A percentile compares a stretch with the other conserved stretches of the same genome.
phyloP scores from a whole-genome alignment of 2,113 vertebrate genomes.

The Carollia perspicillata region DNA sequence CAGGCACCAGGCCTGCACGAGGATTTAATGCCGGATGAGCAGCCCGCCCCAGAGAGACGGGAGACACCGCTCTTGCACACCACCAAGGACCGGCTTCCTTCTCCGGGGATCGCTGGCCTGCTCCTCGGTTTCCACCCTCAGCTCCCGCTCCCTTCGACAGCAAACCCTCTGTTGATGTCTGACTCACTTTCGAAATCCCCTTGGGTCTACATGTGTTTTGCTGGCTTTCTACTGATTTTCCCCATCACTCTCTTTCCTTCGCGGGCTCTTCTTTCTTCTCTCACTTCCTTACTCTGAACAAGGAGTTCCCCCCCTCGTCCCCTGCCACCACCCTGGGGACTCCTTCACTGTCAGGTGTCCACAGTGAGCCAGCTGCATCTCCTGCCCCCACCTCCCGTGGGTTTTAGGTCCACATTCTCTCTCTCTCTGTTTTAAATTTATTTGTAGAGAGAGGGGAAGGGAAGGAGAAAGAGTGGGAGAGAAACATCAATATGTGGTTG shows the following conservation, averaged over 20 bases:
- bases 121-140: not conserved
- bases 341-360: not conserved
- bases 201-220: not conserved
- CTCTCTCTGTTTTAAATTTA: too few relatives aligned
- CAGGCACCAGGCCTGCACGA: fast-evolving
- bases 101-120: not conserved
- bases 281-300: not conserved
- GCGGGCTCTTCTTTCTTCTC: not conserved
- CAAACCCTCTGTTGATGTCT: not conserved
- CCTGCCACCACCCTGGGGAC: not conserved
- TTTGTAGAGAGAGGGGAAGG: too few relatives aligned
- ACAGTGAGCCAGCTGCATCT: not conserved
- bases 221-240: not conserved
- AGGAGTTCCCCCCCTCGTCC: not conserved
- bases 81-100: not conserved
- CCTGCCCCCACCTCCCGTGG: not conserved
- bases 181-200: not conserved
- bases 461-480: too few relatives aligned
- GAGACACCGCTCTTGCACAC: fast-evolving
- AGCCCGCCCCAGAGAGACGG: not conserved
- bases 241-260: too few relatives aligned
- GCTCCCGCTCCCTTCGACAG: not conserved
- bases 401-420: too few relatives aligned
- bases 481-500: too few relatives aligned
- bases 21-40: not conserved